Conservation (phyloP, 2,888 invertebrate species). For the Ochropleura leucogaster region DNA sequence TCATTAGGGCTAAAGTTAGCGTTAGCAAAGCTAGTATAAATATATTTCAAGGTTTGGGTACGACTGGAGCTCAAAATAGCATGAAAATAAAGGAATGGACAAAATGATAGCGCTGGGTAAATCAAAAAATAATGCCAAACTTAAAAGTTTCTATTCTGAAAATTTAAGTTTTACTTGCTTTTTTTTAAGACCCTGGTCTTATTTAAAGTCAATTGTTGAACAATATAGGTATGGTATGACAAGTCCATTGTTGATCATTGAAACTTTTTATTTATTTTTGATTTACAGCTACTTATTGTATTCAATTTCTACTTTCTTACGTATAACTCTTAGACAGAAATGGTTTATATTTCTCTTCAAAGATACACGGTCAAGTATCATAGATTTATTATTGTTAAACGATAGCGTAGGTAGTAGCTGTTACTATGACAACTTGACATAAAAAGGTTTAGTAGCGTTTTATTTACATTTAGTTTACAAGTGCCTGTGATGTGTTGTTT, state of each 20-base stretch:
- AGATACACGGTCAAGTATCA: constrained; percentile 42
- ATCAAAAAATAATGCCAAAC: neutral
- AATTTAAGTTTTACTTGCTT: neutral
- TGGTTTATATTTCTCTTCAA: constrained; percentile 38
- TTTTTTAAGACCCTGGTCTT: neutral
- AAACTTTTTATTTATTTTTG: constrained; percentile 22
- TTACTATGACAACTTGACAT: constrained; percentile 67
- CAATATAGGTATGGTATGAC: neutral
- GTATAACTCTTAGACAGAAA: constrained; percentile 12
- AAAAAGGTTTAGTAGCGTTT: constrained; percentile 61
- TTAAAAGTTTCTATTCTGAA: neutral
- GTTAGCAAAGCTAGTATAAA: too few relatives aligned
- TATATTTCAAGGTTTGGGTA: constrained; percentile 23
- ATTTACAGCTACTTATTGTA: neutral
- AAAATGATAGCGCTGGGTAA: neutral
- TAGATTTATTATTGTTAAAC: constrained; percentile 61
- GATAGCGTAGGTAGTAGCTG: constrained; percentile 77
- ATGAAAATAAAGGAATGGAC: constrained; percentile 7
- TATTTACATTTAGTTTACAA: constrained; percentile 61
- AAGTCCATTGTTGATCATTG: neutral
- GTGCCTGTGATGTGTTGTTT: constrained; percentile 18
- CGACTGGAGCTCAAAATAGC: neutral
- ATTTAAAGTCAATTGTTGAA: neutral
- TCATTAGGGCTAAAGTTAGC: too few relatives aligned
- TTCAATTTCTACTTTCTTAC: constrained; percentile 38